phyloP scores from a whole-genome alignment of 2,888 invertebrate genomes.

The Cacoxenus indagator region DNA sequence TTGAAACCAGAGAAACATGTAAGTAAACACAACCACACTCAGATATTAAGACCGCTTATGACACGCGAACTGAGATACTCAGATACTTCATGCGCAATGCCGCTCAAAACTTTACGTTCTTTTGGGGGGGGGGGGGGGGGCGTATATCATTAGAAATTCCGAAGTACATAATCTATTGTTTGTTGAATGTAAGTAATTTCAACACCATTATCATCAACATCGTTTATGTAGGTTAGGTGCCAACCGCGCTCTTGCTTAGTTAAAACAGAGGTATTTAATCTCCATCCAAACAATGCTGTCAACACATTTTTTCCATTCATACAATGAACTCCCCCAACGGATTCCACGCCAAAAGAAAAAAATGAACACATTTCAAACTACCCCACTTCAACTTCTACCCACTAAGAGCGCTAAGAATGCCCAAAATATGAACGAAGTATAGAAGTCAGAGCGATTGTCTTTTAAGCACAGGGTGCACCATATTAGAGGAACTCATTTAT shows the following conservation, averaged over 20 bases:
- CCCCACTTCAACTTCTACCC: not conserved
- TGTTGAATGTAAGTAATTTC: conserved; percentile 37
- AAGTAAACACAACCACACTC: conserved; percentile 51
- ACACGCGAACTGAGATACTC: not conserved
- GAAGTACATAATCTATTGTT: conserved; percentile 42
- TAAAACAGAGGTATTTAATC: conserved; percentile 57
- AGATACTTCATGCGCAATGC: not conserved
- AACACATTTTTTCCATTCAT: conserved; percentile 28
- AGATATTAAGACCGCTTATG: not conserved
- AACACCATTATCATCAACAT: conserved; percentile 33
- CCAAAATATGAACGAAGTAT: not conserved
- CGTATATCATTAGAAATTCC: conserved; percentile 30
- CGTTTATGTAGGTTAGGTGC: conserved; percentile 54
- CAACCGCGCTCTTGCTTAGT: conserved; percentile 41
- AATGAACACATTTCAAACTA: not conserved
- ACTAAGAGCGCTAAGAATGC: not conserved
- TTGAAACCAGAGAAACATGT: conserved; percentile 70
- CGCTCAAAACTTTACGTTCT: not conserved
- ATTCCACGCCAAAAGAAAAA: not conserved
- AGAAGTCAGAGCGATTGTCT: no score
- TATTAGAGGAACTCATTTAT: no score
- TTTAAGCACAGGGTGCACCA: no score
- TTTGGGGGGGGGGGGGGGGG: no score
- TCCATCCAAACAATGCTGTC: conserved; percentile 57
- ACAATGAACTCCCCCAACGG: conserved; percentile 30